Evolutionary conservation across 2,888 invertebrate genomes (phyloP), one percentile per base, ranked within the genome.

Genomic region (Salpingus planirostris): DNA sequence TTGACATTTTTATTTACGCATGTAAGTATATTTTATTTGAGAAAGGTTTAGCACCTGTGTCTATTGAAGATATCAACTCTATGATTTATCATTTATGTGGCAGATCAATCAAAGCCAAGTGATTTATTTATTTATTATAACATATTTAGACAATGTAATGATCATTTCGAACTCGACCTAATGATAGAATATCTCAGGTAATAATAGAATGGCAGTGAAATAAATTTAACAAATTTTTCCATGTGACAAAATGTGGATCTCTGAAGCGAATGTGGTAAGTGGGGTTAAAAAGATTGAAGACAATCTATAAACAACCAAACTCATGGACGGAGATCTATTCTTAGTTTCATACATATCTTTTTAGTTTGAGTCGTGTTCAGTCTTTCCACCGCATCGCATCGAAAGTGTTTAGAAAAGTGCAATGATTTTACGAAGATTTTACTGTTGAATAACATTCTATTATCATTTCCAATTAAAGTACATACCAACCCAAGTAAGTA

Each of bases 311-410:
- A 57, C 59, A 57, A 57, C 57, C 50, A 57, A 49, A 59, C 58
- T 58, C 60, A 60, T 54, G 59, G 59, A 60, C 59, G 51, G 56
- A 49, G 54, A 54, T 53, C 61, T 62, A 62, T 60, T 61, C 60
- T 59, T 61, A 60, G 60, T 57, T 52, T 52, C 52, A 47, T 52
- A 58, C 52, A 57, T 55, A 57, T 58, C 55, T 55, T 55, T n/a
- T n/a, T 54, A 53, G 53, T 54, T 48, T 47, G 49, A 49, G 53
- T 46, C 51, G 53, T 45, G 51, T 49, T 47, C 47, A 48, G 47
- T 44, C 47, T 47, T 43, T 46, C 42, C 42, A 46, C 49, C 42
- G 46, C 46, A 46, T 49, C 42, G 46, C 46, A 46, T 49, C 45
- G 44, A 51, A 55, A 53, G 44, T 41, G 43, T 47, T n/a, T 50